These are phyloP conservation scores for Pinna nobilis DNA, from an alignment of 1,140 invertebrate species.

Conservation along the genomic window DNA sequence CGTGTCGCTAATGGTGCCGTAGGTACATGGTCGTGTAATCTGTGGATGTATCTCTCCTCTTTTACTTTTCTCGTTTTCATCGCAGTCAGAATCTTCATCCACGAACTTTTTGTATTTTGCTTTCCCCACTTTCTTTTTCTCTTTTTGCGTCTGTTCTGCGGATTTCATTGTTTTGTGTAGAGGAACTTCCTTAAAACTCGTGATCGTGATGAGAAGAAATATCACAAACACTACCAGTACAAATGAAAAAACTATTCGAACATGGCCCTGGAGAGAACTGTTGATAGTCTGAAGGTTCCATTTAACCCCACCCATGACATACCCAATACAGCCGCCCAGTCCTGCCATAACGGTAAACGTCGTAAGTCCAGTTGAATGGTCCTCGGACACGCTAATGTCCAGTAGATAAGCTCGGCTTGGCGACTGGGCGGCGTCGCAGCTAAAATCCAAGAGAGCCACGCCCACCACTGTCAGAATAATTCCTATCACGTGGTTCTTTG, in stretches of 20 bases:
- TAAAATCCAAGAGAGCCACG: conserved; percentile 94
- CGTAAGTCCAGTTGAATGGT: conserved; percentile 93
- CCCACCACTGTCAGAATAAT: conserved; percentile 94
- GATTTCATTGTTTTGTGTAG: conserved; percentile 52
- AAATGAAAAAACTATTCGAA: conserved; percentile 83
- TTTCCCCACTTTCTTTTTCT: conserved; percentile 70
- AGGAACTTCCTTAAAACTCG: conserved; percentile 70
- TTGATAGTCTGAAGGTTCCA: conserved; percentile 87
- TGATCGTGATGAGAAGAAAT: conserved; percentile 61
- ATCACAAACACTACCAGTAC: conserved; percentile 63
- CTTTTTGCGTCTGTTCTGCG: conserved; percentile 54
- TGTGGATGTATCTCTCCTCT: not conserved
- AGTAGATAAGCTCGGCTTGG: conserved; percentile 91
- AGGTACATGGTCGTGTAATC: not conserved
- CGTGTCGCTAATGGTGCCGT: not conserved
- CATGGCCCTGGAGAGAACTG: conserved; percentile 82
- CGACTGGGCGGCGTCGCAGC: conserved; percentile 96
- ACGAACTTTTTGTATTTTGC: conserved; percentile 69
- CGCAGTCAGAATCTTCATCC: conserved; percentile 59
- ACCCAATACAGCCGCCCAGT: conserved; percentile 94
- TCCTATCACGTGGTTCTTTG: conserved; percentile 55
- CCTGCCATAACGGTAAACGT: conserved; percentile 98
- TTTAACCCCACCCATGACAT: conserved; percentile 93
- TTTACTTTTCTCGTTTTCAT: conserved; percentile 38
- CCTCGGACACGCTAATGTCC: conserved; percentile 94